A percentile compares a stretch with the other conserved stretches of the same genome.
Conservation (phyloP, 2,888 invertebrate species). For the Diaphora mendica region DNA sequence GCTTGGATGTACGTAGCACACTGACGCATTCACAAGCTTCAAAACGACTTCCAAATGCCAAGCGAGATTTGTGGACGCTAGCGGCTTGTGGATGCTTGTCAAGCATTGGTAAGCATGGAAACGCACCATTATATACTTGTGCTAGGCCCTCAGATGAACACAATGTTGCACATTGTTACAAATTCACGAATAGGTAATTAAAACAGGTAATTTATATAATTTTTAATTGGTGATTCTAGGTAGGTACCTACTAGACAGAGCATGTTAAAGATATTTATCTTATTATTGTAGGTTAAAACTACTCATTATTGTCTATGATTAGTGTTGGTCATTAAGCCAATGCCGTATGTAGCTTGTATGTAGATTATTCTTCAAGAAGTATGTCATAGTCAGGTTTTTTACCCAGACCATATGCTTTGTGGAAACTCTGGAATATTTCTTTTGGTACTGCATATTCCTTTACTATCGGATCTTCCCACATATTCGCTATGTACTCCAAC, state of each 20-base stretch:
- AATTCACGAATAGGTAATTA: neutral
- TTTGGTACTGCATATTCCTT: conserved; percentile 86
- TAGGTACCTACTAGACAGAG: neutral
- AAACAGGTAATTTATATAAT: neutral
- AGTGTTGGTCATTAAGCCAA: neutral
- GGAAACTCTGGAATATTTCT: conserved; percentile 85
- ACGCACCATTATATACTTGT: too few species aligned
- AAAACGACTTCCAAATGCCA: too few species aligned
- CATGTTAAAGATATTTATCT: neutral
- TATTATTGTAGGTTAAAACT: neutral
- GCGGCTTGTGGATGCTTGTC: too few species aligned
- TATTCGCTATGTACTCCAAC: conserved; percentile 87
- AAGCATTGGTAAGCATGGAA: too few species aligned
- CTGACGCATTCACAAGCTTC: too few species aligned
- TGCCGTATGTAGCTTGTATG: neutral
- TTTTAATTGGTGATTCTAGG: neutral
- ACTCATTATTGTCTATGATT: neutral
- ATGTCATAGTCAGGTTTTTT: conserved; percentile 63
- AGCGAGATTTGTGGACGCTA: too few species aligned
- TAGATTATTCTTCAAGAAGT: conserved; percentile 45
- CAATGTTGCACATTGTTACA: neutral
- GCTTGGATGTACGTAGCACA: too few species aligned
- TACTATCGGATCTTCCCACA: conserved; percentile 89
- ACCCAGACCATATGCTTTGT: conserved; percentile 63
- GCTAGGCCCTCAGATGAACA: too few species aligned